phyloP scores from a whole-genome alignment of 2,888 invertebrate genomes.

The Lobophora halterata region DNA sequence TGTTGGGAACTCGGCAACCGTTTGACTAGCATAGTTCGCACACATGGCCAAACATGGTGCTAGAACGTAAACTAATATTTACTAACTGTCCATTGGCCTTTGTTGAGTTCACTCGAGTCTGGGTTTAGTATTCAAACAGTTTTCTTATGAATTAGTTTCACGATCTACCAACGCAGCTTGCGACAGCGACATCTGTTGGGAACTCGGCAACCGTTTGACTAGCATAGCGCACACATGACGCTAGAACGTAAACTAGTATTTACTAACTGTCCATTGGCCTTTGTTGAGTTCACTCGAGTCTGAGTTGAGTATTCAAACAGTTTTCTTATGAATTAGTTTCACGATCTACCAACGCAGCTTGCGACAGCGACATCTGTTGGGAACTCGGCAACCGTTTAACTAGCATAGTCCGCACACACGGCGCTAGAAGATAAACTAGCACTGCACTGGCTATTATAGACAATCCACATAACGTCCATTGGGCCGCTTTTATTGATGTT shows the following conservation, averaged over 20 bases:
- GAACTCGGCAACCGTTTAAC: constrained; percentile 45
- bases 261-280: too few species aligned
- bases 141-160: not conserved
- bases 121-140: too few species aligned
- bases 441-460: constrained; percentile 59
- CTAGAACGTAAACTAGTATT: too few species aligned
- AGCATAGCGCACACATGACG: not conserved
- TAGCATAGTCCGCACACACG: constrained; percentile 55
- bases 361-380: constrained; percentile 62
- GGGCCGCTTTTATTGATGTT: constrained; percentile 60
- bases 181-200: constrained; percentile 50
- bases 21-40: constrained; percentile 50
- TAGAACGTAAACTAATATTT: too few species aligned
- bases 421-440: constrained; percentile 59
- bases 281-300: too few species aligned
- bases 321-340: constrained; percentile 6
- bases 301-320: too few species aligned
- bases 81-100: too few species aligned
- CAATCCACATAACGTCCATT: constrained; percentile 61
- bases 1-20: too few species aligned
- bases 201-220: constrained; percentile 38
- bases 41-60: too few species aligned
- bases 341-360: constrained; percentile 59
- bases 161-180: constrained; percentile 45
- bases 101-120: too few species aligned